Evolutionary conservation across 1,140 invertebrate genomes (phyloP).

Genomic region (Microvelia longipes): DNA sequence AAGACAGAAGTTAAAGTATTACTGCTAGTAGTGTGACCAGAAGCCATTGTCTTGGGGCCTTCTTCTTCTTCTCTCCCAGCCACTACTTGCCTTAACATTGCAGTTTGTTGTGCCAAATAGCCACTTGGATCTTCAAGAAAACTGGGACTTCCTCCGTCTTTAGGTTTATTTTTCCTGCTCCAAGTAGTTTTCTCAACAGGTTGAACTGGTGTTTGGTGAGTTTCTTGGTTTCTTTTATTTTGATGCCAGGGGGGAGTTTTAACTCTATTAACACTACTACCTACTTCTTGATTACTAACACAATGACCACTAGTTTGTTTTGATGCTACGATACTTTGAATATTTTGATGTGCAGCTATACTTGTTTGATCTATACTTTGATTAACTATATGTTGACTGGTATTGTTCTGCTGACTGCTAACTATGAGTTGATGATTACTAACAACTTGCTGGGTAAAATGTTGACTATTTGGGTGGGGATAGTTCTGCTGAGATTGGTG

Average conservation of each 20-base stretch:
- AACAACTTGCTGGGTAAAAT: background rate
- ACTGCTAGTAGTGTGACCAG: constrained; percentile 50
- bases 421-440: background rate
- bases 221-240: constrained; percentile 31
- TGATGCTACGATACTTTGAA: background rate
- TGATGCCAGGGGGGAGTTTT: constrained; percentile 37
- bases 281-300: background rate
- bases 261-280: background rate
- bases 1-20: constrained; percentile 62
- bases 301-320: background rate
- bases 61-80: background rate
- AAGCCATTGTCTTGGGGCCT: constrained; percentile 51
- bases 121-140: constrained; percentile 81
- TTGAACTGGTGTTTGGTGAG: background rate
- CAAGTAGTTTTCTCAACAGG: constrained; percentile 24
- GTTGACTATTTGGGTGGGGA: background rate
- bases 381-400: background rate
- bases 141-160: constrained; percentile 21
- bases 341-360: background rate
- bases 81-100: constrained; percentile 34
- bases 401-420: background rate
- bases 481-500: too few relatives aligned
- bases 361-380: background rate
- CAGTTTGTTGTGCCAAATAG: constrained; percentile 72
- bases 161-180: constrained; percentile 21